Conservation (phyloP, 2,113 vertebrate genomes). For the Urocitellus parryii region DNA sequence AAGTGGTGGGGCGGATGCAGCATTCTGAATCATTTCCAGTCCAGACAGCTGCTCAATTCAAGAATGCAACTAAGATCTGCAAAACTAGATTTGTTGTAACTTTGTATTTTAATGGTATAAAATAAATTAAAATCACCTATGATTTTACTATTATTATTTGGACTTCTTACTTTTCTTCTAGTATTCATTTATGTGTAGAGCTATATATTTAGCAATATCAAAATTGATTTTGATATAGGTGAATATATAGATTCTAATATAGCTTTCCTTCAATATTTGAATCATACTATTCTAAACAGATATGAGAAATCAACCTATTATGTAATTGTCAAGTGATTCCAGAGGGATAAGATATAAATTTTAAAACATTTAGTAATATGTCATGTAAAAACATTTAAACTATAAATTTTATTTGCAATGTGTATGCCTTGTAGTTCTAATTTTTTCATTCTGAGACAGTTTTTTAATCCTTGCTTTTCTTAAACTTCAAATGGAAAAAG, state of each 20-base stretch:
- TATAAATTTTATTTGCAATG: not conserved
- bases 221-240: not conserved
- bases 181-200: not conserved
- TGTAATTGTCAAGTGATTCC: not conserved
- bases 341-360: not conserved
- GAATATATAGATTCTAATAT: not conserved
- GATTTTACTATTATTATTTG: slow-evolving; percentile 21
- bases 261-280: not conserved
- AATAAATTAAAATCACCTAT: not conserved
- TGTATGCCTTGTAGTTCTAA: not conserved
- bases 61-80: not conserved
- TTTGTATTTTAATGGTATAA: not conserved
- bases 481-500: not conserved
- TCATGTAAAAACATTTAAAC: not conserved
- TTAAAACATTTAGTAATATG: not conserved
- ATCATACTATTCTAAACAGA: not conserved
- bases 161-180: not conserved
- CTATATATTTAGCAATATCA: not conserved
- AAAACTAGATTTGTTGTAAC: not conserved
- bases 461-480: not conserved
- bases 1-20: not conserved
- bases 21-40: not conserved
- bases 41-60: not conserved
- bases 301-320: not conserved
- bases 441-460: not conserved